phyloP scores from a whole-genome alignment of 53 echinoderm and acorn worm species.

The Temnopleurus reevesii region DNA sequence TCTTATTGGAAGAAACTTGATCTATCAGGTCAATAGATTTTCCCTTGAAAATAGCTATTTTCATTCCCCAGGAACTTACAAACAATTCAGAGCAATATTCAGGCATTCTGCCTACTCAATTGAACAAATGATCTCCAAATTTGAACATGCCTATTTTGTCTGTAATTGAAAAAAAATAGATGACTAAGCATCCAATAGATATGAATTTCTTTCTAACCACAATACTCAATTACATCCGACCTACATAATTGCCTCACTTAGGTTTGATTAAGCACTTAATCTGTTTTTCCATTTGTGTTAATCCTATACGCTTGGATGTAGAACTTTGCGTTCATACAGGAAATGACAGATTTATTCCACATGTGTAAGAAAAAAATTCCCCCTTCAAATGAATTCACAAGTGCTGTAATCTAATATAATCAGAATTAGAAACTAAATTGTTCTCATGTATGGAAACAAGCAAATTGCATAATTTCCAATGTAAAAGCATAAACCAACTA shows the following conservation, averaged over 20 bases:
- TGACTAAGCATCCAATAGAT: not conserved
- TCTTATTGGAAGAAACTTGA: too few relatives aligned
- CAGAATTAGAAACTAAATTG: too few relatives aligned
- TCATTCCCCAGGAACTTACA: too few relatives aligned
- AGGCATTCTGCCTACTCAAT: not conserved
- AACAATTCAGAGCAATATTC: too few relatives aligned
- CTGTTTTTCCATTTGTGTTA: not conserved
- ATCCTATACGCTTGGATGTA: not conserved
- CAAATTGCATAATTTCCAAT: too few relatives aligned
- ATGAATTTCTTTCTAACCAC: not conserved
- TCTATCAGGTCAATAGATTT: too few relatives aligned
- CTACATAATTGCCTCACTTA: not conserved
- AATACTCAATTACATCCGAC: not conserved
- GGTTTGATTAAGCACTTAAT: not conserved
- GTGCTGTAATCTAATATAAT: too few relatives aligned
- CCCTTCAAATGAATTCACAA: too few relatives aligned
- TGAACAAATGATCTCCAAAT: not conserved
- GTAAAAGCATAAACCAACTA: too few relatives aligned
- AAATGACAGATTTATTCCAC: not conserved
- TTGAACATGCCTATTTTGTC: not conserved
- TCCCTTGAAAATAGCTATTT: too few relatives aligned
- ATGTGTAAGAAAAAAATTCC: too few relatives aligned
- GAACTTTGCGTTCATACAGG: not conserved
- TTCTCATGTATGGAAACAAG: too few relatives aligned
- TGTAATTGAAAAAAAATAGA: not conserved